These are phyloP conservation scores for Micropterix aruncella DNA, from an alignment of 2,888 invertebrate genomes.

Conservation along the genomic window DNA sequence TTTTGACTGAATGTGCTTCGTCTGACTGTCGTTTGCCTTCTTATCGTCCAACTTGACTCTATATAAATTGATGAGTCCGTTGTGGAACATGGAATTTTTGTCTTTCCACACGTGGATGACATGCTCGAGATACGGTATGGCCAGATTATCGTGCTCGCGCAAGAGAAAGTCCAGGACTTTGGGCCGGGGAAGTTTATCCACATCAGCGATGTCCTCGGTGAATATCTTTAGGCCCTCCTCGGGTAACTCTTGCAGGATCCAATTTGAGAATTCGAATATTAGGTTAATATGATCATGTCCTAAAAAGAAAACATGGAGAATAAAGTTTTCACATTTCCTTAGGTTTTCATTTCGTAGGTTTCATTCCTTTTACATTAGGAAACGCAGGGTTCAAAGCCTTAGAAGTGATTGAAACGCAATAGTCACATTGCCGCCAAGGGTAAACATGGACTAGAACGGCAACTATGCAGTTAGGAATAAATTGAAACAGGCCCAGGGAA, in stretches of 20 bases:
- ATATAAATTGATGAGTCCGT: slow-evolving; percentile 80
- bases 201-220: slow-evolving; percentile 76
- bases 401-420: too few relatives aligned
- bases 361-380: too few relatives aligned
- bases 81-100: slow-evolving; percentile 72
- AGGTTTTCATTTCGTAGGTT: not conserved
- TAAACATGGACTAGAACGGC: too few relatives aligned
- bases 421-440: too few relatives aligned
- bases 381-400: too few relatives aligned
- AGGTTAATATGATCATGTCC: slow-evolving; percentile 67
- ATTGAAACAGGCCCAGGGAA: too few relatives aligned
- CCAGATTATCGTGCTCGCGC: slow-evolving; percentile 64
- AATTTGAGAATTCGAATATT: slow-evolving; percentile 88
- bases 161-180: slow-evolving; percentile 79
- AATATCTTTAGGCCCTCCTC: slow-evolving; percentile 84
- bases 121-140: slow-evolving; percentile 91
- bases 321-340: not conserved
- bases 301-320: slow-evolving; percentile 18
- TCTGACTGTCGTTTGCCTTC: slow-evolving; percentile 21
- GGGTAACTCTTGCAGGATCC: slow-evolving; percentile 78
- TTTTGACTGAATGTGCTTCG: slow-evolving; percentile 27
- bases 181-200: slow-evolving; percentile 78
- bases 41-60: slow-evolving; percentile 52
- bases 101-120: slow-evolving; percentile 86
- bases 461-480: too few relatives aligned